phyloP scores from a whole-genome alignment of 2,113 vertebrate genomes.

The Sander lucioperca region DNA sequence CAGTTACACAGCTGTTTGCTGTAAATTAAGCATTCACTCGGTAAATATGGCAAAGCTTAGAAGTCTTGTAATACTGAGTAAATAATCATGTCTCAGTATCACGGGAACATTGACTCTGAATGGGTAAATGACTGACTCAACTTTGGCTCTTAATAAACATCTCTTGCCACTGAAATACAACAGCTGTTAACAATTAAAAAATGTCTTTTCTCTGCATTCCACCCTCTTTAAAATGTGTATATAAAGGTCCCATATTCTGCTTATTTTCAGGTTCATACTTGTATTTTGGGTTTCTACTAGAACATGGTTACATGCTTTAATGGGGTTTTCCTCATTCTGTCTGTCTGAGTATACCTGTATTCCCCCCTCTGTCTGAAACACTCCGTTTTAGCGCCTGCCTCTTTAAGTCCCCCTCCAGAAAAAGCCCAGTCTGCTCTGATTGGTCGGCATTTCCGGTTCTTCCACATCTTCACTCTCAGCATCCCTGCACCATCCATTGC shows the following conservation, averaged over 20 bases:
- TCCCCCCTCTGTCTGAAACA: no score
- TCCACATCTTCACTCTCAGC: no score
- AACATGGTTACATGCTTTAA: no score
- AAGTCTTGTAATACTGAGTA: neutral
- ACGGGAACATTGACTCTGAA: neutral
- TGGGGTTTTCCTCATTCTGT: no score
- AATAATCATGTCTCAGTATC: neutral
- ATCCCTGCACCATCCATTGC: no score
- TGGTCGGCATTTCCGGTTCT: no score
- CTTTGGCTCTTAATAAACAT: neutral
- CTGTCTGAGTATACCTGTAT: no score
- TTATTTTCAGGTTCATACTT: no score
- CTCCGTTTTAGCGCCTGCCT: no score
- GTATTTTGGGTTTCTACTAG: no score
- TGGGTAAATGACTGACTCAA: neutral
- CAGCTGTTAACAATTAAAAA: neutral
- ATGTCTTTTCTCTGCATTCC: neutral
- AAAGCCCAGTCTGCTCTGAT: no score
- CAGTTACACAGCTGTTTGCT: neutral
- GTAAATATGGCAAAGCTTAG: neutral
- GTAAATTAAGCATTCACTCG: neutral
- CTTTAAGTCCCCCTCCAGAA: no score
- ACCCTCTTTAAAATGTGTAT: neutral
- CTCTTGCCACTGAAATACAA: neutral
- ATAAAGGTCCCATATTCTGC: neutral